A percentile compares a stretch with the other conserved stretches of the same genome.
Evolutionary conservation across 2,888 invertebrate species (phyloP).

Genomic region (Drosophila nigricruria): DNA sequence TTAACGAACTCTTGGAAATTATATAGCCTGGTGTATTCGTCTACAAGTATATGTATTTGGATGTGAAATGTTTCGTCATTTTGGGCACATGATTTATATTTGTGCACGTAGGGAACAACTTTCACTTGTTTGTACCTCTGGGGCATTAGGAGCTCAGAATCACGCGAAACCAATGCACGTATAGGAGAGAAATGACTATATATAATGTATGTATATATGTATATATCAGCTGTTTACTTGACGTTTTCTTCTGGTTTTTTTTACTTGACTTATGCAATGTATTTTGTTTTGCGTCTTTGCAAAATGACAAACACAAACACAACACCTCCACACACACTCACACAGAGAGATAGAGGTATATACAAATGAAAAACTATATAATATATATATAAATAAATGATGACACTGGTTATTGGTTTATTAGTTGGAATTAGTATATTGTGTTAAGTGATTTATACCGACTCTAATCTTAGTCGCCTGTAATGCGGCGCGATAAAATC

Average conservation of each 20-base stretch:
- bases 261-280: conserved; percentile 71
- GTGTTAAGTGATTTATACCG: conserved; percentile 10
- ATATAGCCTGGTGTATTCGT: conserved; percentile 5
- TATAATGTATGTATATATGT: background rate
- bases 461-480: conserved; percentile 78
- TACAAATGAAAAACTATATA: conserved; percentile 15
- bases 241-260: conserved; percentile 37
- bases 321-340: conserved; percentile 9
- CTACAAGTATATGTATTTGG: background rate
- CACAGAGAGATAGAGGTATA: conserved; percentile 8
- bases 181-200: conserved; percentile 1
- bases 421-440: conserved; percentile 11
- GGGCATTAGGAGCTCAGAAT: conserved; percentile 48
- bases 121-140: conserved; percentile 63
- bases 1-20: conserved; percentile 57
- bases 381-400: conserved; percentile 2
- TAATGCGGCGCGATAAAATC: conserved; percentile 84
- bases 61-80: conserved; percentile 35
- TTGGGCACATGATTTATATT: conserved; percentile 41
- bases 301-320: conserved; percentile 50
- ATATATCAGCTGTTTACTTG: conserved; percentile 63
- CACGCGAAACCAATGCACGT: conserved; percentile 22
- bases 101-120: conserved; percentile 49
- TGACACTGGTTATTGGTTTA: conserved; percentile 24
- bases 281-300: conserved; percentile 76